phyloP scores from a whole-genome alignment of 2,888 invertebrate species.

The Drosophila algonquin region DNA sequence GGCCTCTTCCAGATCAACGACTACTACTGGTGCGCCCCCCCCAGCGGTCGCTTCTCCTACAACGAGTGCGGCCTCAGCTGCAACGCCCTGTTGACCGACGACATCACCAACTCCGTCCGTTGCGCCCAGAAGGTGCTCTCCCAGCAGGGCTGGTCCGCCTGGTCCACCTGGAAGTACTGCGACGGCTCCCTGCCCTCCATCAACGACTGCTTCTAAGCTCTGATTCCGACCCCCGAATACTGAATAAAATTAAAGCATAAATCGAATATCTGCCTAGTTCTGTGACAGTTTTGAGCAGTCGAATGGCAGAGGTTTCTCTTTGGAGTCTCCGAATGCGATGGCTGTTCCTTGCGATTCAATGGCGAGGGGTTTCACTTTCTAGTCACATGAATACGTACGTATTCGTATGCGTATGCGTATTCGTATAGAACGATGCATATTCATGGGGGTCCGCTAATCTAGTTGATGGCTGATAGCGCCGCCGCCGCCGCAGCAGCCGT shows the following conservation, averaged over 20 bases:
- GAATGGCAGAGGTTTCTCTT: not conserved
- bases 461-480: slow-evolving; percentile 38
- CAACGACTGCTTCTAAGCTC: slow-evolving; percentile 70
- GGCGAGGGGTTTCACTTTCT: slow-evolving; percentile 27
- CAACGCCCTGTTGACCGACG: slow-evolving; percentile 61
- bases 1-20: slow-evolving; percentile 82
- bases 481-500: slow-evolving; percentile 1
- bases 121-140: slow-evolving; percentile 42
- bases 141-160: slow-evolving; percentile 80
- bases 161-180: slow-evolving; percentile 78
- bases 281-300: not conserved
- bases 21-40: slow-evolving; percentile 80
- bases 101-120: too few relatives aligned
- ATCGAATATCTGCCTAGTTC: not conserved
- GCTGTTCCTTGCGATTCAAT: not conserved
- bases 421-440: slow-evolving; percentile 11
- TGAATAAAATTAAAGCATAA: slow-evolving; percentile 8
- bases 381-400: slow-evolving; percentile 17
- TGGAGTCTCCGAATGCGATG: not conserved
- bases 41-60: slow-evolving; percentile 62
- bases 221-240: not conserved
- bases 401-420: not conserved
- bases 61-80: slow-evolving; percentile 75
- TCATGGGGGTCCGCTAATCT: slow-evolving; percentile 23
- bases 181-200: slow-evolving; percentile 68